Evolutionary conservation across 2,888 invertebrate genomes (phyloP), one percentile per base, ranked within the genome.

Genomic region (Apodemia zela): DNA sequence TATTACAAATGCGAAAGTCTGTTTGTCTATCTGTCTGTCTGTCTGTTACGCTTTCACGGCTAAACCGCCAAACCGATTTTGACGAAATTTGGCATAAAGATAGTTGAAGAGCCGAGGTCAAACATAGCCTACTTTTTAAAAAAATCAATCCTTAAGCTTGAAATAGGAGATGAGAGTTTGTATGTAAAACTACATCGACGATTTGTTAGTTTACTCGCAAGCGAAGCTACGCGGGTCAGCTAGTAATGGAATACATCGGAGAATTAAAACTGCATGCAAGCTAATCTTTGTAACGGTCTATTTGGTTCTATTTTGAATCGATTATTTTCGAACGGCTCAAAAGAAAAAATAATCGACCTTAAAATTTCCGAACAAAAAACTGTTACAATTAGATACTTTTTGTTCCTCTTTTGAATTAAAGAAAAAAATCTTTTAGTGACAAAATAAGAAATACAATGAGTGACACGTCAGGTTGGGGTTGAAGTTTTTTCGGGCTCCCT

Each of bases 321-420:
- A 66, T 70, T 68, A 67, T 68, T 68, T 71, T 71, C 66, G 67
- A 65, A 65, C 70, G 69, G 74, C 79, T 82, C 78, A 75, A 85
- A 85, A 65, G 65, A 68, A 71, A 72, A 89, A 87, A 88, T 89
- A 87, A 88, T 86, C 88, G 86, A 87, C 79, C 86, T 83, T 86
- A 83, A 87, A 91, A 89, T 88, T 86, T 79, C 72, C 67, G 67
- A 70, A 76, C 76, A 70, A 89, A 90, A 87, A 89, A 88, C 87
- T 89, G 88, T 87, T 83, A 91, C 91, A 90, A 91, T 91, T 90
- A 91, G 82, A 89, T 73, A 76, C 78, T 87, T 89, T 89, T 89
- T 90, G 88, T 91, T 87, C 86, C 79, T 80, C 78, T 75, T 76
- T 78, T 77, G 75, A 76, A 79, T 80, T 74, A 70, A 78, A 81